Base-by-base conservation (phyloP, 2,113 vertebrate species). In the Cisticola juncidis region DNA sequence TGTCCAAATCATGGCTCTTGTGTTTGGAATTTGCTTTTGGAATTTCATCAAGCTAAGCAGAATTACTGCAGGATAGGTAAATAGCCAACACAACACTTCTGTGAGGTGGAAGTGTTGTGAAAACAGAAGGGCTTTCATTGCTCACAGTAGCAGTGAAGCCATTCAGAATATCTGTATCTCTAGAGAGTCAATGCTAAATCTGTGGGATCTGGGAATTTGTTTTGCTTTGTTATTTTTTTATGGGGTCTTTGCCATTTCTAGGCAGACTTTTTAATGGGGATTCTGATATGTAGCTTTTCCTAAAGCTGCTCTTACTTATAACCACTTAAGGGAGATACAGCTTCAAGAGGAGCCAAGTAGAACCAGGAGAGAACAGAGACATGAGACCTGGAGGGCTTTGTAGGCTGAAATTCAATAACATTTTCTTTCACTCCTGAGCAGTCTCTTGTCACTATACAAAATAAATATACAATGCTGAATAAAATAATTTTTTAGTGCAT, bases 251-350 rank as follows among this genome's bases (percentile, higher is more conserved):
- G 16, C 4, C 9, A 51, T 84, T 89, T 79, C 28, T 57, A 54
- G 12, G 21, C 0, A 0, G 6, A 16, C 2, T 20, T n/a, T 72
- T 56, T n/a, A 69, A 42, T 17, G 6, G 21, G 14, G 11, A 36
- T 74, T 47, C 36, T 66, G 25, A 31, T 47, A 44, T n/a, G 33
- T 9, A 44, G 8, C 22, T 90, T 80, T 78, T 73, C 14, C 35
- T n/a, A 53, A 70, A 85, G 11, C 2, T 9, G 33, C 5, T 56
- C 36, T 78, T 77, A 17, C 16, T 26, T 53, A 18, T n/a, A 71
- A 56, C 14, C 4, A 9, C 10, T 66, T 57, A 65, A 48, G 20
- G 15, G 19, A 79, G 24, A 10, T 22, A 26, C 9, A 45, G 5
- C 11, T 62, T n/a, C 4, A 5, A 70, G 31, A 56, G 18, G 7